Evolutionary conservation across 1,140 invertebrate species (phyloP).

Genomic region (Drosophila bocqueti): DNA sequence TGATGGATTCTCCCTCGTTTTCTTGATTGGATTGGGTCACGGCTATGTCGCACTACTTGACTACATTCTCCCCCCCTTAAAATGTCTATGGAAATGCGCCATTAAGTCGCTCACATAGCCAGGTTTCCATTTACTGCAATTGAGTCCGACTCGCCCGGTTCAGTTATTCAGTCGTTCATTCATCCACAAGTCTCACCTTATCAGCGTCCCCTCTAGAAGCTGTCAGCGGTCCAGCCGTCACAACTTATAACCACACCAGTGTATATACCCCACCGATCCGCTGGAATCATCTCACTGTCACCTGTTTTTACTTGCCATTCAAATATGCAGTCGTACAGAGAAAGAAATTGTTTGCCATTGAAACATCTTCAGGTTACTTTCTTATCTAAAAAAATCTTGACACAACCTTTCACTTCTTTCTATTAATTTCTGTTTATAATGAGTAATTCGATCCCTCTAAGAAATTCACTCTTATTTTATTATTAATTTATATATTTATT

Average conservation of each 20-base stretch:
- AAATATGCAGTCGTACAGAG: conserved; percentile 14
- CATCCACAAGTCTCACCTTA: conserved; percentile 51
- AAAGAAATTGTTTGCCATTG: not conserved
- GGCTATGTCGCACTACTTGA: conserved; percentile 17
- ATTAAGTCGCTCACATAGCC: conserved; percentile 28
- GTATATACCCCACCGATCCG: conserved; percentile 14
- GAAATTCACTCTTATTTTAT: too few relatives aligned
- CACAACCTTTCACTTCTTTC: too few relatives aligned
- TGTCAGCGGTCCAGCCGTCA: conserved; percentile 38
- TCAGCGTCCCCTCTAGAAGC: conserved; percentile 34
- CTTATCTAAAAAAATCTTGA: too few relatives aligned
- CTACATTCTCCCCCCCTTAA: not conserved
- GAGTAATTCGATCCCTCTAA: too few relatives aligned
- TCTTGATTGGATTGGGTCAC: conserved; percentile 18
- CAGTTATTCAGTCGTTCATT: conserved; percentile 40
- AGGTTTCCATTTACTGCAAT: conserved; percentile 40
- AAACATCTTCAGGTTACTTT: too few relatives aligned
- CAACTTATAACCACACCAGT: conserved; percentile 9
- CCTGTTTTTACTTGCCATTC: conserved; percentile 41
- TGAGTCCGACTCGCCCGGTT: conserved; percentile 20
- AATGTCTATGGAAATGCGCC: conserved; percentile 34
- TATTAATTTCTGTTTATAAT: too few relatives aligned
- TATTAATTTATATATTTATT: too few relatives aligned
- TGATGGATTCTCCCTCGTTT: not conserved
- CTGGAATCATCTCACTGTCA: conserved; percentile 9